A percentile compares a stretch with the other conserved stretches of the same genome.
phyloP scores from a whole-genome alignment of 1,140 invertebrate genomes.

The Leptinotarsa texana region DNA sequence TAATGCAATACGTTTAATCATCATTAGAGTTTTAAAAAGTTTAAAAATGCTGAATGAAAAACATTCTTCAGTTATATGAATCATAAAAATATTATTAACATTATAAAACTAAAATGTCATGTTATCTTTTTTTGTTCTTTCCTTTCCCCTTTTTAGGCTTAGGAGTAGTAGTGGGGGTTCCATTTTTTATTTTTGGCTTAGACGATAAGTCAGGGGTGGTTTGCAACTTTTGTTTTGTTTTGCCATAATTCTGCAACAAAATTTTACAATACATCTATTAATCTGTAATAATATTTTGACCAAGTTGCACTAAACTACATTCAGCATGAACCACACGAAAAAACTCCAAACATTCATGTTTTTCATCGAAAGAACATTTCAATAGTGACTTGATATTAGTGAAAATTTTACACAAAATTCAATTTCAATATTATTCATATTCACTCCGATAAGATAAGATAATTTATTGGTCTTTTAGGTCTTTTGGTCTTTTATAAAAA shows the following conservation, averaged over 20 bases:
- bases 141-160: constrained; percentile 2
- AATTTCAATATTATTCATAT: too few species aligned
- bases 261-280: background rate
- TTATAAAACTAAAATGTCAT: background rate
- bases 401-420: background rate
- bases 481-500: too few species aligned
- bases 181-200: background rate
- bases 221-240: constrained; percentile 21
- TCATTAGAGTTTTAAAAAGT: background rate
- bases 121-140: background rate
- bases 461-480: too few species aligned
- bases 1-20: background rate
- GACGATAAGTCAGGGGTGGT: background rate
- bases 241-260: constrained; percentile 11
- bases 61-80: background rate
- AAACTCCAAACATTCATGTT: background rate
- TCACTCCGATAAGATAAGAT: too few species aligned
- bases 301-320: background rate
- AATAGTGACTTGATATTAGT: background rate
- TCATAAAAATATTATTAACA: background rate
- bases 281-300: background rate
- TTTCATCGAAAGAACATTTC: background rate
- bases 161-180: background rate
- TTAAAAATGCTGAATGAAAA: background rate
- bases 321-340: background rate